Conservation (phyloP, 2,888 invertebrate species). For the Linyphia triangularis region DNA sequence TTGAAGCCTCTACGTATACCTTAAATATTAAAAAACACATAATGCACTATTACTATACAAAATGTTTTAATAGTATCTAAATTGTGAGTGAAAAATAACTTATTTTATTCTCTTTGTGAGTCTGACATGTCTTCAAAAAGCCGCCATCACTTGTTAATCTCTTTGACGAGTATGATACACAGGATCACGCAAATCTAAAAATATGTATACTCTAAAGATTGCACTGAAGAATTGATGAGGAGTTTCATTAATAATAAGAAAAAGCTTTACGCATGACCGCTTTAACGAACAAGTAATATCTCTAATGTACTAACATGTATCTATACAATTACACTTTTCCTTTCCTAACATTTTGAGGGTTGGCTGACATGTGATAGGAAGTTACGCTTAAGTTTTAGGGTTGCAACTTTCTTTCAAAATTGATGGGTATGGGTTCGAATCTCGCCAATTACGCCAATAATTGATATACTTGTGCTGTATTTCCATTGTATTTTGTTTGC, state of each 20-base stretch:
- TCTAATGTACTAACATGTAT: conserved; percentile 62
- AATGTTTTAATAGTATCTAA: no score
- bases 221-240: conserved; percentile 50
- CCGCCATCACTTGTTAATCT: conserved; percentile 43
- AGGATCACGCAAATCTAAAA: conserved; percentile 19
- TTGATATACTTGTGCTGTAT: no score
- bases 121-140: not conserved
- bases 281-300: conserved; percentile 61
- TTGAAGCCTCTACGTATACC: no score
- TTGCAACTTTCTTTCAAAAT: conserved; percentile 25
- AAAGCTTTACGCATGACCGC: conserved; percentile 21
- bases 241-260: conserved; percentile 52
- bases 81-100: no score
- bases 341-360: conserved; percentile 15
- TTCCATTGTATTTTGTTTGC: no score
- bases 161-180: conserved; percentile 3
- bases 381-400: conserved; percentile 9
- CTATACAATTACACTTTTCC: conserved; percentile 53
- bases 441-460: conserved; percentile 21
- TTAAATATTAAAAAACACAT: no score
- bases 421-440: conserved; percentile 23
- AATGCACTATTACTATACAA: no score
- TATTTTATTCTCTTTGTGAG: no score
- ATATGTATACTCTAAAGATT: not conserved
- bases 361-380: conserved; percentile 23